phyloP scores from a whole-genome alignment of 2,888 invertebrate species.

The Ganaspis brasiliensis region DNA sequence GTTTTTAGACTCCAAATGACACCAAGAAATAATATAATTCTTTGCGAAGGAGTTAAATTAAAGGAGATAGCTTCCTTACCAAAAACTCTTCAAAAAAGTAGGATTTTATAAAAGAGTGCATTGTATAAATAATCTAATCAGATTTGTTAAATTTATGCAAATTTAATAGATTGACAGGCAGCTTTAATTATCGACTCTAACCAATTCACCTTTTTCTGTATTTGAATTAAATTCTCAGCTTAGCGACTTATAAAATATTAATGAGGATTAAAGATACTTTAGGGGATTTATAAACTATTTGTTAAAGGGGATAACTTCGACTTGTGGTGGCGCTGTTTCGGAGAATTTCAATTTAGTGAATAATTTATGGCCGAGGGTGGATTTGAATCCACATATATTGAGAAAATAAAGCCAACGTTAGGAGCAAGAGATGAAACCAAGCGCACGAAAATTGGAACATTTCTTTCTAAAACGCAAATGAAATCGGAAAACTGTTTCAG shows the following conservation, averaged over 20 bases:
- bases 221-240: too few species aligned
- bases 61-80: too few species aligned
- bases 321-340: constrained; percentile 9
- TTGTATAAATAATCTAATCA: too few species aligned
- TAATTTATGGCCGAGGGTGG: constrained; percentile 27
- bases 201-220: too few species aligned
- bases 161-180: too few species aligned
- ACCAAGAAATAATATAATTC: too few species aligned
- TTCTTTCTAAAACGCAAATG: constrained; percentile 10
- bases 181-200: too few species aligned
- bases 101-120: too few species aligned
- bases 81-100: too few species aligned
- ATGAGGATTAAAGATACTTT: neutral
- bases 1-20: too few species aligned
- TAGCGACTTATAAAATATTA: neutral
- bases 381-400: constrained; percentile 10
- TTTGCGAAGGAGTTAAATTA: too few species aligned
- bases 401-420: constrained; percentile 21
- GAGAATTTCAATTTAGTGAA: constrained; percentile 29
- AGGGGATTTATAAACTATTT: neutral
- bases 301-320: constrained; percentile 2
- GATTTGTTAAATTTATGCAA: too few species aligned
- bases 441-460: constrained; percentile 12
- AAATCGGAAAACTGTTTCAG: constrained; percentile 11
- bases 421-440: constrained; percentile 18